Base-by-base conservation (phyloP, 1,140 invertebrate genomes). In the Drosophila takahashii region DNA sequence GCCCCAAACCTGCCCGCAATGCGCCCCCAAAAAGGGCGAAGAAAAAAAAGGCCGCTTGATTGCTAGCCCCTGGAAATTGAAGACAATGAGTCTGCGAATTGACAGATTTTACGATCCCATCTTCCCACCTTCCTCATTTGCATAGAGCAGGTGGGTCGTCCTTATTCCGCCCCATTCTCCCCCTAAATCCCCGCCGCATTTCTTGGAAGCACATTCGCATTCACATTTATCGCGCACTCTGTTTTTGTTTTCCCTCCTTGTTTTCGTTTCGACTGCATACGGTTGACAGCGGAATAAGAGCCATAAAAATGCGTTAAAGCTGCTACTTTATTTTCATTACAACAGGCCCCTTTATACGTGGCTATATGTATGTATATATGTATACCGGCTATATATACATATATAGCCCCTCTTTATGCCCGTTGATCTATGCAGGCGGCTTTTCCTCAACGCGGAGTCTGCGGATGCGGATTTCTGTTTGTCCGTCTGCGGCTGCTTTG, bases 261-360 rank as follows among this genome's bases (percentile, higher is more conserved):
- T 37, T 11, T 9, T 7, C 13, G 22, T 3, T 3, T 15, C 41
- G 29, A 27, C 36, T 51, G 51, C 54, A 71, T 65, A 36, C 74
- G 45, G 78, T 67, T 78, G 79, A 81, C 79, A 84, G 61, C 67
- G 62, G 70, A 76, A 79, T 83, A 77, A 84, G 71, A 76, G 67
- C 83, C 83, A 87, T 81, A 87, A 81, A 86, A 86, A 87, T 81
- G 83, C 81, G 83, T 81, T 87, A 81, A 86, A 86, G 83, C 83
- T 81, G 83, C 83, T 86, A 76, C 78, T 86, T 86, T 86, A 86
- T 87, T 86, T 86, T 81, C 83, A 87, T 86, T 86, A 86, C 50
- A 48, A 48, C 26, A 11, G 29, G n/a, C 10, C 1, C 34, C 0
- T 9, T 5, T 18, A 11, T 47, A 34, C 15, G 16, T 7, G 18